Evolutionary conservation across 2,888 invertebrate species (phyloP), one percentile per base, ranked within the genome.

Genomic region (Coelinius sp.): DNA sequence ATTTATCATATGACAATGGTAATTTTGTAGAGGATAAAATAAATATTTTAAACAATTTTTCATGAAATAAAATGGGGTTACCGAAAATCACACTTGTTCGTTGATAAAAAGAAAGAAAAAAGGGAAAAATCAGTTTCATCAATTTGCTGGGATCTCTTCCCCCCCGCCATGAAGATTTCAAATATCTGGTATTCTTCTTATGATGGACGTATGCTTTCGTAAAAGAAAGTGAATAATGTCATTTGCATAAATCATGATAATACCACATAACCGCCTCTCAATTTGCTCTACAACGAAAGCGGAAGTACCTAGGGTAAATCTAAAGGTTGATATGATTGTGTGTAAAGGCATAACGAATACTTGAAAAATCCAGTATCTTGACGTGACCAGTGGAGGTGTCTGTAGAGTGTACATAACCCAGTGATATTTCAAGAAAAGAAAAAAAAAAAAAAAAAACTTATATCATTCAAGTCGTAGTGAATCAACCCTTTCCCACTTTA

Each of bases 181-280:
- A n/a, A n/a, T n/a, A n/a, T n/a, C n/a, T n/a, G n/a, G n/a, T n/a
- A n/a, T n/a, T n/a, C n/a, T n/a, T n/a, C n/a, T n/a, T n/a, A n/a
- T n/a, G n/a, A n/a, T n/a, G n/a, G n/a, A n/a, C n/a, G n/a, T n/a
- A n/a, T n/a, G n/a, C n/a, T n/a, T n/a, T n/a, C n/a, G n/a, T n/a
- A n/a, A n/a, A 20, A 22, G 5, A 20, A 22, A 49, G 17, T 22
- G 17, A 22, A 25, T 56, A 12, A 25, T 56, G 27, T n/a, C 56
- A 24, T 69, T 59, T 71, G 67, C 71, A 73, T 75, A 71, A 75
- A 71, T 70, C 73, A 73, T 75, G 71, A 46, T 53, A 59, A 17
- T 70, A 73, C 62, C 63, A 38, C 46, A 27, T 56, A 27, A 24
- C 12, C 14, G n/a, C 56, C n/a, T 10, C 7, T 6, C 14, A 25